Evolutionary conservation across 1,140 invertebrate species (phyloP), one percentile per base, ranked within the genome.

Genomic region (Papilio helenus): DNA sequence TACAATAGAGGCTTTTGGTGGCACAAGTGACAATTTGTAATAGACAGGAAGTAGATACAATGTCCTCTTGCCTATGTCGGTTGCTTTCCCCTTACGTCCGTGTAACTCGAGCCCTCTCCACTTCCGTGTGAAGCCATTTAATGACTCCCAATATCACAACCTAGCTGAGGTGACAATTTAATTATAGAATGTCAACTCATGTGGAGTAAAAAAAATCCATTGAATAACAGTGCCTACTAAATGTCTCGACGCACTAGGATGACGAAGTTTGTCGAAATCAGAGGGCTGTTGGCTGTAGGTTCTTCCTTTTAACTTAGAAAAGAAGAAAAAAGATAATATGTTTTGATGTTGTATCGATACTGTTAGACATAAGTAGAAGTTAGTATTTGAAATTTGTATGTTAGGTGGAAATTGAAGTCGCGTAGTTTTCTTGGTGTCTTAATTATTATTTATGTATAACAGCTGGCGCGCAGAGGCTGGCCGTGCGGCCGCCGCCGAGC

Each of bases 391-490:
- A 29, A 29, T 44, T 26, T 76, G 16, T 58, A 42, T 42, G 29
- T 39, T 77, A 77, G 39, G 61, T 39, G 46, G 18, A 55, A 76
- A 55, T 76, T 58, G 68, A 74, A 82, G 77, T 68, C 79, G 82
- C 82, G 86, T 86, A 88, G 88, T 89, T 93, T 93, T 93, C 89
- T 92, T 91, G 89, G 84, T 89, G 89, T 89, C 86, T 93, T 92
- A 93, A 93, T 93, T 93, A 93, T 93, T 93, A 92, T 93, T 93
- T 93, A 93, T 94, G 90, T 90, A 89, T 82, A 94, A 92, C 92
- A 94, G 93, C 92, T 93, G 93, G 89, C 91, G 87, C 81, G 87
- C 92, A 92, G 91, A 93, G 91, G 87, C 89, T 91, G 91, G 86
- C 84, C 87, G 90, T 87, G 88, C 88, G 88, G 90, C 91, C 87